Base-by-base conservation (phyloP, 2,113 vertebrate species). In the Apodemus sylvaticus region DNA sequence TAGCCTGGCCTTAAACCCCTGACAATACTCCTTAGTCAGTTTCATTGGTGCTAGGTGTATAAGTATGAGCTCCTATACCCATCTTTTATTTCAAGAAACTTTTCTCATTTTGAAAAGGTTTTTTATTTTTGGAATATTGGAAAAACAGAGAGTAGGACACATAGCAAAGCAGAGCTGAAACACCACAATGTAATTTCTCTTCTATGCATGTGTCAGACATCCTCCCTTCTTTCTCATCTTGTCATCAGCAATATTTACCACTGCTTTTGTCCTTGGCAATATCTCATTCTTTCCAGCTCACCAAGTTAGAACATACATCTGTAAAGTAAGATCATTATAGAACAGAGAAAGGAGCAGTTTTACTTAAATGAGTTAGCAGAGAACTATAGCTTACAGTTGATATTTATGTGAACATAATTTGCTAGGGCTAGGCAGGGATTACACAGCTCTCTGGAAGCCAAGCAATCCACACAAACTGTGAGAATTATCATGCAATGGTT, bases 341-440 rank as follows among this genome's bases (percentile, higher is more conserved):
- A 95, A 96, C 58, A 90, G 39, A 92, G 34, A 86, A 60, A 96
- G 70, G 39, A 94, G 66, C 31, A 42, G 39, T 89, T 95, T 94
- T 92, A 88, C 76, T 93, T 94, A 85, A 97, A 97, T 93, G 89
- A 95, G 66, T 94, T 89, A 96, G 78, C 53, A 39, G 93, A 96
- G 91, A 94, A 39, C 64, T 96, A n/a, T 90, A 89, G 58, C 94
- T 96, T 77, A 94, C 88, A 20, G 66, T 17, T 91, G 70, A 58
- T 86, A 96, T 96, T 92, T 94, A 95, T 78, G 86, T 77, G 76
- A 86, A 73, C 36, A 58, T 93, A 96, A 96, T 95, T 97, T 95
- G n/a, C 14, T 20, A 82, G 77, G 60, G 73, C 36, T 73, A 96
- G 71, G 91, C 60, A 93, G 39, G 90, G 34, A 85, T 48, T 73